Conservation (phyloP, 2,797 vertebrate species). For the Bucorvus abyssinicus region DNA sequence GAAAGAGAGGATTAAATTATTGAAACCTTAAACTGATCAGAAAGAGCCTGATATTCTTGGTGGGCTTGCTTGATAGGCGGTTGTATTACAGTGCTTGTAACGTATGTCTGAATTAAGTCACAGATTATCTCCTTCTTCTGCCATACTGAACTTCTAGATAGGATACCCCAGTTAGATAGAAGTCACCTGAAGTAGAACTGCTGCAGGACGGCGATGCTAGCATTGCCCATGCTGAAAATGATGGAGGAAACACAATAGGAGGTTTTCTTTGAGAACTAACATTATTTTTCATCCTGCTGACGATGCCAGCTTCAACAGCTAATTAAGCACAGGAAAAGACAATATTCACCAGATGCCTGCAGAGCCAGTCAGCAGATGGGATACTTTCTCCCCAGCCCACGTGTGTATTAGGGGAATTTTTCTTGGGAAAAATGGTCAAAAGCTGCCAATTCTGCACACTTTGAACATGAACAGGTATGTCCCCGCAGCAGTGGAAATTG, state of each 20-base stretch:
- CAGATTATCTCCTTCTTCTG: not conserved
- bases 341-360: slow-evolving; percentile 21
- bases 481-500: not conserved
- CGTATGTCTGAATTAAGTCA: not conserved
- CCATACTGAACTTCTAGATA: not conserved
- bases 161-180: not conserved
- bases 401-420: not conserved
- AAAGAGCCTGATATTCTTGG: not conserved
- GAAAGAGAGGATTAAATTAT: not conserved
- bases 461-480: not conserved
- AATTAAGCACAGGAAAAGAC: slow-evolving; percentile 41
- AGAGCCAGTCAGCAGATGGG: slow-evolving; percentile 31
- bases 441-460: not conserved
- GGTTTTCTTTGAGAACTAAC: not conserved
- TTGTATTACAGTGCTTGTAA: not conserved
- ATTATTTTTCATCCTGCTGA: not conserved
- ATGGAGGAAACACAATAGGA: not conserved
- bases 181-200: not conserved
- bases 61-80: not conserved
- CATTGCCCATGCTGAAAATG: not conserved
- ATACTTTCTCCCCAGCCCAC: slow-evolving; percentile 8
- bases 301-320: slow-evolving; percentile 10
- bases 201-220: not conserved
- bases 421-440: not conserved
- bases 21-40: not conserved